A percentile compares a stretch with the other conserved stretches of the same genome.
Evolutionary conservation across 2,113 vertebrate species (phyloP).

Genomic region (Campylomormyrus numenius): DNA sequence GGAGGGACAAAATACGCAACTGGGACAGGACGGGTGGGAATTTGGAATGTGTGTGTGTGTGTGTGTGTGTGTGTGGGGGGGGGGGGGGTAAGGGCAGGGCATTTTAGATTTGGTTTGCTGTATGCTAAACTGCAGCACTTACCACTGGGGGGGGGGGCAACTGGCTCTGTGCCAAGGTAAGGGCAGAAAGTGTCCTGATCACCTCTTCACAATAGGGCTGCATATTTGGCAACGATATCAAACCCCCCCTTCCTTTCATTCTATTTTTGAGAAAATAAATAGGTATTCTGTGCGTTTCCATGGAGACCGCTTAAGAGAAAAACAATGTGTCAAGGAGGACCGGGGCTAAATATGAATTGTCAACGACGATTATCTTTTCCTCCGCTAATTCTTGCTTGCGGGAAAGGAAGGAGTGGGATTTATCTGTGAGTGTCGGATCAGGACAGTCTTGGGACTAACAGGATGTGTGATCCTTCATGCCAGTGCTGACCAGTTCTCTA

Average conservation of each 20-base stretch:
- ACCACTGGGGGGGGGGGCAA: not conserved
- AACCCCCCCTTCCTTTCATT: slow-evolving; percentile 20
- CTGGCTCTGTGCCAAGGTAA: slow-evolving; percentile 19
- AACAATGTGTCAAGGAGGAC: slow-evolving; percentile 26
- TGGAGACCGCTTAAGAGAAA: slow-evolving; percentile 12
- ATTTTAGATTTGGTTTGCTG: not conserved
- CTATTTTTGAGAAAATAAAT: slow-evolving; percentile 31
- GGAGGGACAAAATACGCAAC: not conserved
- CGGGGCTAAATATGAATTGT: slow-evolving; percentile 8
- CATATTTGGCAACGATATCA: slow-evolving; percentile 26
- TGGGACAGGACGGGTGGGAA: not conserved
- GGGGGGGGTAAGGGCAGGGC: not conserved
- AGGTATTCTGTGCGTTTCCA: slow-evolving; percentile 28
- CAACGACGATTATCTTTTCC: slow-evolving; percentile 1
- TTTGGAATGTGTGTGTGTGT: not conserved
- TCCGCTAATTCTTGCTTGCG: not conserved
- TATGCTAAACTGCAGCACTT: not conserved
- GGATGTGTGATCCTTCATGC: not conserved
- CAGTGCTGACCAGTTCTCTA: not conserved
- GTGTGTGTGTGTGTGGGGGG: not conserved
- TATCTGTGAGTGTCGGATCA: not conserved
- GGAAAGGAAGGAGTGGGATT: slow-evolving; percentile 9
- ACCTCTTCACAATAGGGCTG: slow-evolving; percentile 20
- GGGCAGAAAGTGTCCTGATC: slow-evolving; percentile 21
- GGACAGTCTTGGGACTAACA: not conserved